Base-by-base conservation (phyloP, 1,140 invertebrate genomes). In the Chironomus tepperi region DNA sequence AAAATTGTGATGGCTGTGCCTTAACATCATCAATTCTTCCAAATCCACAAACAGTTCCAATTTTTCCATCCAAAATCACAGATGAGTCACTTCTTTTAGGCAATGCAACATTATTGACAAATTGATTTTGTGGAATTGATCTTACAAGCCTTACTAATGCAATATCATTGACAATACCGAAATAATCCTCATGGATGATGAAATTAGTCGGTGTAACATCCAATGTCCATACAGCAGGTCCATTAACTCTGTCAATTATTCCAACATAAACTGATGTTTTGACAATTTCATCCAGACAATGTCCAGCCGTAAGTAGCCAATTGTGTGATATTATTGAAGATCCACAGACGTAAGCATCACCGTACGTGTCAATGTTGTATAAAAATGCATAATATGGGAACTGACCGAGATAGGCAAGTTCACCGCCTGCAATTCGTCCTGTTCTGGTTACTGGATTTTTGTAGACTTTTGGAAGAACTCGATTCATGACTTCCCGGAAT, bases 231-330 rank as follows among this genome's bases (percentile, higher is more conserved):
- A 57, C 47, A 12, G 47, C 47, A 12, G 47, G 47, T 15, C 47
- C 47, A 57, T n/a, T 12, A 1, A 57, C 12, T 15, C 47, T 57
- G n/a, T 57, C n/a, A 57, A 57, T 57, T 12, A 57, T 12, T 9
- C 47, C 47, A 57, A n/a, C 47, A 15, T 57, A 57, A 15, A 57
- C 47, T 57, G 47, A n/a, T 12, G 47, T 57, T 5, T 57, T n/a
- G 5, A 15, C 12, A 15, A 57, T 57, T 57, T 57, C 47, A 77
- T 84, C 82, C 0, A 80, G 81, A 75, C 87, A 88, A 77, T 88
- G 87, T 43, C 86, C 87, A 15, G 87, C 86, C 18, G 86, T 88
- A 43, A 88, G 75, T 19, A 88, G 80, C 84, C 85, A 87, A 64
- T 80, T 78, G 18, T 84, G 78, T 21, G 84, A 84, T 64, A 88